Evolutionary conservation across 2,888 invertebrate species (phyloP), one percentile per base, ranked within the genome.

Genomic region (Norana najaformis): DNA sequence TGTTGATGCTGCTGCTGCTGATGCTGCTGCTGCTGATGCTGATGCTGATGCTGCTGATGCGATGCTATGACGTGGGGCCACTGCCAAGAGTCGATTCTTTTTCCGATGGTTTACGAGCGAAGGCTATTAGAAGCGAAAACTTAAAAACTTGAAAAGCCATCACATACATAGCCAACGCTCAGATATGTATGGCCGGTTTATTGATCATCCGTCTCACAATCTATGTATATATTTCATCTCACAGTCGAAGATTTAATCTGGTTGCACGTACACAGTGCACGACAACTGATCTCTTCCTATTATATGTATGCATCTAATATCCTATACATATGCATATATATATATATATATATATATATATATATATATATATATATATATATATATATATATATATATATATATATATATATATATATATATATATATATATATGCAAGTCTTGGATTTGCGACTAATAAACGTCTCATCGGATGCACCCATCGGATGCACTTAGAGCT

Each of bases 401-500:
- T n/a, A 69, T 69, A 30, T 69, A 69, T 69, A 69, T 69, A 69
- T n/a, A n/a, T 11, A 1, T 1, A 16, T 47, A 23, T 47, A 3
- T 2, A 41, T 11, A 41, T 18, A n/a, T 47, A 47, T 47, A 47
- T 47, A 18, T 3, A 18, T 23, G 5, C 30, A n/a, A n/a, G n/a
- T 69, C n/a, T 69, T 69, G 11, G 69, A 69, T 69, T 30, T 69
- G 69, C 53, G 23, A 53, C 30, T 53, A 69, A 69, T 69, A 69
- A 69, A 69, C n/a, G n/a, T 69, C 30, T 69, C 69, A 69, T 69
- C 69, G 69, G 69, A 69, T 69, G 69, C 30, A 69, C 69, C n/a
- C 30, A 69, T 69, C 69, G 69, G 69, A 69, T 69, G 69, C 69
- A 69, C 69, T 69, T 69, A 69, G 69, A 69, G 69, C 69, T 69